phyloP scores from a whole-genome alignment of 2,113 vertebrate species.

The Uria lomvia region DNA sequence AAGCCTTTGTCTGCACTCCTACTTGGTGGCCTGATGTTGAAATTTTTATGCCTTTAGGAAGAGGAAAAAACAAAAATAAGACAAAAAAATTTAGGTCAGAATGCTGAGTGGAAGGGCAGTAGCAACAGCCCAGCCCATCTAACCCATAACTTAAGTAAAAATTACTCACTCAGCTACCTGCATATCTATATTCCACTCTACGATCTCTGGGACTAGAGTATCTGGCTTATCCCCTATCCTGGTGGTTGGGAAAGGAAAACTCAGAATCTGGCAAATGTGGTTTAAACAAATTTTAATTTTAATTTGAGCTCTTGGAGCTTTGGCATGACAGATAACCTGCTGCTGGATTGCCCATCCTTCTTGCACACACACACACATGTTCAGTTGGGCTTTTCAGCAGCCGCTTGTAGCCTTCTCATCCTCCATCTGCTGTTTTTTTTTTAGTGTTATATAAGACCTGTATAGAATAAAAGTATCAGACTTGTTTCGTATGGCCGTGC shows the following conservation, averaged over 20 bases:
- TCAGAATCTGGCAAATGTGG: neutral
- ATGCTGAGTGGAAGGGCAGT: neutral
- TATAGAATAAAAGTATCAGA: slow-evolving; percentile 19
- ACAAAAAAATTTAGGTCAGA: neutral
- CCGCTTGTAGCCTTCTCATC: neutral
- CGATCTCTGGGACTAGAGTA: neutral
- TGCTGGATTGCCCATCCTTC: neutral
- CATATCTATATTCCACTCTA: neutral
- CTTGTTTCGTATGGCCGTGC: neutral
- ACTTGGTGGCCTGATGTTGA: neutral
- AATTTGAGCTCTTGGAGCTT: neutral
- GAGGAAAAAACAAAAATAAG: neutral
- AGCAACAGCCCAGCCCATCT: neutral
- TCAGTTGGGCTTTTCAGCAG: neutral
- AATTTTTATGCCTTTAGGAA: neutral
- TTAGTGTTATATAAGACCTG: neutral
- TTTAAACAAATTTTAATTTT: neutral
- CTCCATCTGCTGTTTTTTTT: neutral
- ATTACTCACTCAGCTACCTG: neutral
- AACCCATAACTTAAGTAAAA: neutral
- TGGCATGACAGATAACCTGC: neutral
- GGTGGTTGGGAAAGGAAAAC: neutral
- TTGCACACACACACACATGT: neutral
- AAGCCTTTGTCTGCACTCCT: neutral
- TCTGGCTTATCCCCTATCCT: neutral